These are phyloP conservation scores for Diadegma fenestrale DNA, from an alignment of 2,888 invertebrate species.

Conservation along the genomic window DNA sequence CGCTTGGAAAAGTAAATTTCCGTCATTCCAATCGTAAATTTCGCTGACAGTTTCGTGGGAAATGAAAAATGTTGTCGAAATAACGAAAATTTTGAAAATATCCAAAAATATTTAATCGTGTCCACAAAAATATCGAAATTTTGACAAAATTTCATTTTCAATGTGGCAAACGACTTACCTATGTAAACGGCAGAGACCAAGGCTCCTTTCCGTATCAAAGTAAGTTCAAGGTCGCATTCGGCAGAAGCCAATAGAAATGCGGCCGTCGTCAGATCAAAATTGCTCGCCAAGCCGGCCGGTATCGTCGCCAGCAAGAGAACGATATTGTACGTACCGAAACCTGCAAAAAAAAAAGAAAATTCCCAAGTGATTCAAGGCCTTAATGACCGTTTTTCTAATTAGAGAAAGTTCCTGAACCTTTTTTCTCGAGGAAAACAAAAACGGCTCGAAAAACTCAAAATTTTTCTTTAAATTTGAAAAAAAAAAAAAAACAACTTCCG, in stretches of 20 bases:
- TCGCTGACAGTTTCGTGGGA: too few species aligned
- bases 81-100: too few species aligned
- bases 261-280: slow-evolving; percentile 90
- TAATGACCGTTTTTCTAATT: neutral
- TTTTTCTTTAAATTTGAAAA: neutral
- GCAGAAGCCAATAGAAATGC: slow-evolving; percentile 91
- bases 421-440: neutral
- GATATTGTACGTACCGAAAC: slow-evolving; percentile 90
- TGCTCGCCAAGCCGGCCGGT: slow-evolving; percentile 89
- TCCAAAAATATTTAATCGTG: too few species aligned
- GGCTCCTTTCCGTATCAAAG: slow-evolving; percentile 89
- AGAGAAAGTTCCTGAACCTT: neutral
- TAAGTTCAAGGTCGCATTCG: slow-evolving; percentile 90
- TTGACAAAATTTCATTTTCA: too few species aligned
- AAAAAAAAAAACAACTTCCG: neutral
- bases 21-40: too few species aligned
- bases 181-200: slow-evolving; percentile 90
- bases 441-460: neutral
- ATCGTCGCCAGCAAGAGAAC: slow-evolving; percentile 87
- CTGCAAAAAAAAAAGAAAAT: slow-evolving; percentile 68
- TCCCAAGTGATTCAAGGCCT: neutral
- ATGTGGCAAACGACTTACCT: slow-evolving; percentile 87
- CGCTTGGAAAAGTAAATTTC: too few species aligned
- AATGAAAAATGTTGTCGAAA: too few species aligned
- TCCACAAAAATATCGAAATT: too few species aligned